A percentile compares a stretch with the other conserved stretches of the same genome.
phyloP scores from a whole-genome alignment of 2,888 invertebrate species.

The Melanostoma mellinum region DNA sequence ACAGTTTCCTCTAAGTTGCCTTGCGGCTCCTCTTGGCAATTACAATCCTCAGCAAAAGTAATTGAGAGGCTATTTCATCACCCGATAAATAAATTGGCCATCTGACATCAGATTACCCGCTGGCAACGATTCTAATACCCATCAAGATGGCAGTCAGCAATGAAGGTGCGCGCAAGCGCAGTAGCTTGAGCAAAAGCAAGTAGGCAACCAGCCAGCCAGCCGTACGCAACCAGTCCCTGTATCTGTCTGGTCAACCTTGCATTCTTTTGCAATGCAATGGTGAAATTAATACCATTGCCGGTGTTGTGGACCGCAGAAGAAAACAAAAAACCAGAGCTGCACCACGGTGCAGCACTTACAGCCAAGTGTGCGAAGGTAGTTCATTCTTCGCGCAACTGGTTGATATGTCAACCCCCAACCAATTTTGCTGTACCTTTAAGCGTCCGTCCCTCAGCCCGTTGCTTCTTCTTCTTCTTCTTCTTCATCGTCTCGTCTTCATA shows the following conservation, averaged over 20 bases:
- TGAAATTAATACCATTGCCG: conserved; percentile 69
- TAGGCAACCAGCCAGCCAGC: background rate
- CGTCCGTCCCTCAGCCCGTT: background rate
- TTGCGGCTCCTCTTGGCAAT: conserved; percentile 51
- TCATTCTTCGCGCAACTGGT: conserved; percentile 18
- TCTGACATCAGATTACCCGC: conserved; percentile 50
- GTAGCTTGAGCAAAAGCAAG: background rate
- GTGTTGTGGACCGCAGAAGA: conserved; percentile 61
- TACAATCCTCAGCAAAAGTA: conserved; percentile 47
- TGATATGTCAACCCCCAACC: conserved; percentile 20
- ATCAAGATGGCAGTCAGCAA: conserved; percentile 34
- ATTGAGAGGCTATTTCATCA: conserved; percentile 66
- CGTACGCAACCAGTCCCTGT: conserved; percentile 63
- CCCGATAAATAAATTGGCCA: conserved; percentile 64
- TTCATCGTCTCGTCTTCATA: background rate
- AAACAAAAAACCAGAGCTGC: conserved; percentile 37
- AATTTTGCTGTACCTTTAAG: background rate
- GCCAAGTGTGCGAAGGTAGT: conserved; percentile 27
- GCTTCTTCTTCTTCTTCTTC: background rate
- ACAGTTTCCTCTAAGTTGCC: conserved; percentile 33
- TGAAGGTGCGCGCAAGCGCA: conserved; percentile 25
- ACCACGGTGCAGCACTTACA: conserved; percentile 22
- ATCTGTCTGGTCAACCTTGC: conserved; percentile 71
- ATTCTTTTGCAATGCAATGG: conserved; percentile 68
- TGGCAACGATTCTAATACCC: conserved; percentile 62